Evolutionary conservation across 2,888 invertebrate genomes (phyloP), one percentile per base, ranked within the genome.

Genomic region (Miltochrista miniata): DNA sequence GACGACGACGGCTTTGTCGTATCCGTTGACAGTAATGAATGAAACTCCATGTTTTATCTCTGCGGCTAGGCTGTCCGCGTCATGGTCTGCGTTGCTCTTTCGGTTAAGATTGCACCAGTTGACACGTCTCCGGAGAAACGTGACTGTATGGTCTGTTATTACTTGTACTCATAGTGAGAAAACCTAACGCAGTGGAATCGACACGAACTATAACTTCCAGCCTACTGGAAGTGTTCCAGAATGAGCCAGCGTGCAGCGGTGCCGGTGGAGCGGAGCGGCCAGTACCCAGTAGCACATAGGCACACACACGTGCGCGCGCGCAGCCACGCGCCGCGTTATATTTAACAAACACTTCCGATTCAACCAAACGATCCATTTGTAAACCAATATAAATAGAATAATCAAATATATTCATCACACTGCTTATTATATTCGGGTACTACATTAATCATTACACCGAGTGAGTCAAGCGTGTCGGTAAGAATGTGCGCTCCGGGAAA

Each of bases 321-420:
- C 52, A 54, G 77, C 62, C 76, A 76, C 81, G 74, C 80, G 76
- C 51, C 65, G 55, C n/a, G 56, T 67, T 77, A 81, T 80, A 78
- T 76, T 65, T 79, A 78, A 59, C 68, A 65, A 74, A 68, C 59
- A 68, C 71, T 76, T 75, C 71, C 75, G 75, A 79, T 70, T 70
- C 74, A 68, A 76, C 62, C 59, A 49, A 64, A 72, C 73, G 75
- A 74, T 72, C 65, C 64, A 56, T 53, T 57, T 70, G 64, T 68
- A 66, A 65, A 73, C 63, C 45, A 67, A 64, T 74, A 68, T 67
- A 65, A 69, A 71, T 72, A 70, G 70, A 65, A 52, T 62, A 48
- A 56, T 46, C 56, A 54, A 57, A 51, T 40, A 31, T 46, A 30
- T 43, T 48, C 18, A 34, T 11, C 42, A 31, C 35, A 18, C 37